Evolutionary conservation across 2,888 invertebrate species (phyloP).

Genomic region (Suillia variegata): DNA sequence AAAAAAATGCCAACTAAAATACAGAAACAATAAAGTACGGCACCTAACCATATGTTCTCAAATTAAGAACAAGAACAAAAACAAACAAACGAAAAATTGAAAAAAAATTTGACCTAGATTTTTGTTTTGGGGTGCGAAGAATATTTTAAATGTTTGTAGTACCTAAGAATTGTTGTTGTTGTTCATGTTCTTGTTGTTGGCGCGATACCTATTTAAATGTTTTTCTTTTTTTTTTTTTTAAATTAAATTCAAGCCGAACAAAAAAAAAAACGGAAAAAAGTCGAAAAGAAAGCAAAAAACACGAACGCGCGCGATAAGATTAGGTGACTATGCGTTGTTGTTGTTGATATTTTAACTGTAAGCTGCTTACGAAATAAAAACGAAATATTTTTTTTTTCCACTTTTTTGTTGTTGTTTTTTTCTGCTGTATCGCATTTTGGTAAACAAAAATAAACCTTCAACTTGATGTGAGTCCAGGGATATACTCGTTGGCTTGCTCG

Average conservation of each 20-base stretch:
- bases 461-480: slow-evolving; percentile 56
- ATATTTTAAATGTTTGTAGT: too few relatives aligned
- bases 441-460: slow-evolving; percentile 58
- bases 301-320: not conserved
- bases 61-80: slow-evolving; percentile 5
- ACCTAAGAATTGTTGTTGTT: too few relatives aligned
- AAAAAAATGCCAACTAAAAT: not conserved
- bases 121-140: slow-evolving; percentile 29
- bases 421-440: slow-evolving; percentile 32
- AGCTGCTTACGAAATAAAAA: slow-evolving; percentile 16
- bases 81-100: too few relatives aligned
- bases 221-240: too few relatives aligned
- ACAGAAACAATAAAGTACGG: not conserved
- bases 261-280: slow-evolving; percentile 7
- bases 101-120: slow-evolving; percentile 47
- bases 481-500: slow-evolving; percentile 23
- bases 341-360: slow-evolving; percentile 20
- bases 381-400: slow-evolving; percentile 12
- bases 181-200: too few relatives aligned
- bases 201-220: too few relatives aligned
- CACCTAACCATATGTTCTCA: slow-evolving; percentile 13
- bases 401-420: not conserved
- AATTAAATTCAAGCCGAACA: slow-evolving; percentile 3
- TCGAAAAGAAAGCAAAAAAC: not conserved
- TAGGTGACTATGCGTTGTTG: slow-evolving; percentile 7